These are phyloP conservation scores for Cossypha dichroa DNA, from an alignment of 2,797 vertebrate species.

Conservation along the genomic window DNA sequence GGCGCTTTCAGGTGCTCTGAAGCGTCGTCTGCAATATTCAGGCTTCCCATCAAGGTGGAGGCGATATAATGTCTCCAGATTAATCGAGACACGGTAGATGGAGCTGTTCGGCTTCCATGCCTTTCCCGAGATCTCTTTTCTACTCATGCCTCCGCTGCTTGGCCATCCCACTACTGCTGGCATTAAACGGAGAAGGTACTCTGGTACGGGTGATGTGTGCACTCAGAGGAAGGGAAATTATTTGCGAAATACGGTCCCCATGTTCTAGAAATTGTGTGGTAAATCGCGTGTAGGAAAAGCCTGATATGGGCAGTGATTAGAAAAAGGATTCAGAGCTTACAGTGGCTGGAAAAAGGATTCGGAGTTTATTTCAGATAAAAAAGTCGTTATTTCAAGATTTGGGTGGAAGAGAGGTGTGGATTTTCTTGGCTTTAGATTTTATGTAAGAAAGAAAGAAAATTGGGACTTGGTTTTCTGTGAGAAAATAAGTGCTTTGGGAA, in stretches of 20 bases:
- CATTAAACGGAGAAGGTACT: accelerated
- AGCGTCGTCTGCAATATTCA: accelerated
- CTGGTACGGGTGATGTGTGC: not conserved
- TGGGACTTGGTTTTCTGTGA: not conserved
- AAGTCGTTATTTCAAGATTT: not conserved
- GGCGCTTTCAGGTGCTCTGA: not conserved
- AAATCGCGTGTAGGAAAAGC: not conserved
- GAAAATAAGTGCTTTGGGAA: not conserved
- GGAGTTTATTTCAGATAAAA: not conserved
- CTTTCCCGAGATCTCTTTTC: not conserved
- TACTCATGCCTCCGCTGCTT: accelerated
- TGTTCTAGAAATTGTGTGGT: not conserved
- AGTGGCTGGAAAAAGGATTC: not conserved
- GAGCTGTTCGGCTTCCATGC: not conserved
- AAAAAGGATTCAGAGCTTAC: not conserved
- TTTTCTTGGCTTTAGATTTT: not conserved
- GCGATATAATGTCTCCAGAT: not conserved
- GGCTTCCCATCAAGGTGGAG: not conserved
- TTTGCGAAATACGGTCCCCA: accelerated
- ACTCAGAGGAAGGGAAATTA: not conserved
- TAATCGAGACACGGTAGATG: accelerated
- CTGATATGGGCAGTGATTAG: not conserved
- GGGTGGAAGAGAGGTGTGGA: not conserved
- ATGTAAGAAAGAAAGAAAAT: not conserved
- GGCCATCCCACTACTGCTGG: not conserved